Percentiles rank a stretch among this genome's conserved stretches.
These are phyloP conservation scores for Sebastes matsubarae DNA, from an alignment of 2,797 vertebrate species.

Conservation along the genomic window DNA sequence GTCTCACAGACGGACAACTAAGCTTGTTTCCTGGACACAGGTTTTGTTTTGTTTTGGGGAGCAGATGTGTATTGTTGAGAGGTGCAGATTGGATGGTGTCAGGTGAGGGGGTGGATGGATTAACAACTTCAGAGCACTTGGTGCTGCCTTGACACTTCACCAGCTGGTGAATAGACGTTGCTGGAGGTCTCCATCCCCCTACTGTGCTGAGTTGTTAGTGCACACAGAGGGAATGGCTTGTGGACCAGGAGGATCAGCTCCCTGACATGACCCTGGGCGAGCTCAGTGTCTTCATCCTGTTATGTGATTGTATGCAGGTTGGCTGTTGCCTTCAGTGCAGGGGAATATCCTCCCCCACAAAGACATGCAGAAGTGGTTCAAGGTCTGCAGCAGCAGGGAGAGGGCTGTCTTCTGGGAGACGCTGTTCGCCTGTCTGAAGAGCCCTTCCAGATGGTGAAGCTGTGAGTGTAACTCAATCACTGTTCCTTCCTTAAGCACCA, in stretches of 20 bases:
- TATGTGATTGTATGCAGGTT: slow-evolving; percentile 1
- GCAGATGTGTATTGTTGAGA: slow-evolving; percentile 24
- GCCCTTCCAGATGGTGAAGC: slow-evolving; percentile 65
- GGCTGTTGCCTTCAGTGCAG: neutral
- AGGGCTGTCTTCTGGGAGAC: slow-evolving; percentile 36
- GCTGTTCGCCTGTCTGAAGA: slow-evolving; percentile 40
- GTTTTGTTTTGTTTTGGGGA: slow-evolving; percentile 3
- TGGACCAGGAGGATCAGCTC: neutral
- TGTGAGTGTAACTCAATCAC: slow-evolving; percentile 59
- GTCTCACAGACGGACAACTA: neutral
- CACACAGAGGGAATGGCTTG: slow-evolving; percentile 9
- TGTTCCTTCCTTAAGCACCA: slow-evolving; percentile 38
- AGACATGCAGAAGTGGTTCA: slow-evolving; percentile 45
- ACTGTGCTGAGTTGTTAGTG: slow-evolving; percentile 19
- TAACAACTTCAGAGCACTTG: slow-evolving; percentile 37
- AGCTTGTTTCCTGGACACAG: neutral
- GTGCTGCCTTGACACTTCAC: slow-evolving; percentile 20
- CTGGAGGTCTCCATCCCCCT: slow-evolving; percentile 15
- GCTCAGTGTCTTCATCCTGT: slow-evolving; percentile 1
- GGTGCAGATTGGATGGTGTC: slow-evolving; percentile 30
- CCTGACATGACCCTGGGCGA: slow-evolving; percentile 3
- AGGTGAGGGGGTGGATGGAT: slow-evolving; percentile 31
- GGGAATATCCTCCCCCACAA: slow-evolving; percentile 20
- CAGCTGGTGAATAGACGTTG: slow-evolving; percentile 25
- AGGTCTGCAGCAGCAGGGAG: slow-evolving; percentile 43